Conservation (phyloP, 2,888 invertebrate genomes). For the Patella depressa region DNA sequence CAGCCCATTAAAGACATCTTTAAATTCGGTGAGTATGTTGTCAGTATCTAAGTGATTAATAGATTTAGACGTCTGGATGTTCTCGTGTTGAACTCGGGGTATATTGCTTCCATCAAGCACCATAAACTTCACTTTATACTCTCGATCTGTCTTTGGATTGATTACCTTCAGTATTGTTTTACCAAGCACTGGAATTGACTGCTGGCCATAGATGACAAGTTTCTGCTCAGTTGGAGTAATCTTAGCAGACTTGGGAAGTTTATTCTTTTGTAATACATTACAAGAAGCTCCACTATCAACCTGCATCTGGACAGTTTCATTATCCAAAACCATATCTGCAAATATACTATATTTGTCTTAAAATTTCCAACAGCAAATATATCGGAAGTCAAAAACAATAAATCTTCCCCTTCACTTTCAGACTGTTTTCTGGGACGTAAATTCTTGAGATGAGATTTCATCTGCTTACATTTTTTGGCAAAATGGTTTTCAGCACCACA, state of each 20-base stretch:
- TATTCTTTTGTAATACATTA: background rate
- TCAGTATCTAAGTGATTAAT: background rate
- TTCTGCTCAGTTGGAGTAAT: background rate
- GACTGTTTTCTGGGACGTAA: background rate
- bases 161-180: background rate
- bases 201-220: background rate
- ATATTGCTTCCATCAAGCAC: background rate
- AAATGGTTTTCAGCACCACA: slow-evolving; percentile 42
- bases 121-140: background rate
- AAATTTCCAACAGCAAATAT: background rate
- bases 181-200: background rate
- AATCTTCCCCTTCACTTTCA: background rate
- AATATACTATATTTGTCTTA: background rate
- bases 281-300: background rate
- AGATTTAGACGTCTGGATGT: background rate
- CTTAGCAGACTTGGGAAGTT: background rate
- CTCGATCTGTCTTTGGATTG: background rate
- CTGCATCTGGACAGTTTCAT: background rate
- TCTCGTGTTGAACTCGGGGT: background rate
- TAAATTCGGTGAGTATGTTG: background rate
- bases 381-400: background rate
- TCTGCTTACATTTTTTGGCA: slow-evolving; percentile 16
- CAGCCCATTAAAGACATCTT: background rate
- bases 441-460: background rate
- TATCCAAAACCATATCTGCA: background rate